Percentiles rank a stretch among this genome's conserved stretches.
These are phyloP conservation scores for Melipona beecheii DNA, from an alignment of 2,888 invertebrate genomes.

Conservation along the genomic window DNA sequence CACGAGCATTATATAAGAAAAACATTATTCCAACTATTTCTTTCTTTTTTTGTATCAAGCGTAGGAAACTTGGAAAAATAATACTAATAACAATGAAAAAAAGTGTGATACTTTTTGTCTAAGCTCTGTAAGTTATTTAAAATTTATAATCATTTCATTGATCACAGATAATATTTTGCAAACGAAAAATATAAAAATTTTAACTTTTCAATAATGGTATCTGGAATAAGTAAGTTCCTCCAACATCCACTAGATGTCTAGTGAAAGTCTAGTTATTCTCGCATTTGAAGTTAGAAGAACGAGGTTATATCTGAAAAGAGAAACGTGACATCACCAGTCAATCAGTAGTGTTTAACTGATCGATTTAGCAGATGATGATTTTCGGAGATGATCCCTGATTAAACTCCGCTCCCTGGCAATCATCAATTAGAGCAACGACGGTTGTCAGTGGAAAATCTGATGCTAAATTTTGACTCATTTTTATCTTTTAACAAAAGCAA, in stretches of 20 bases:
- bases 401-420: conserved; percentile 75
- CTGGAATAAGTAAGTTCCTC: conserved; percentile 19
- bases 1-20: too few relatives aligned
- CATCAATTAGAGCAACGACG: conserved; percentile 74
- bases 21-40: neutral
- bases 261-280: conserved; percentile 43
- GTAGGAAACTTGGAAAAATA: neutral
- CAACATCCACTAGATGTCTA: conserved; percentile 46
- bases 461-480: conserved; percentile 69
- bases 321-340: conserved; percentile 53
- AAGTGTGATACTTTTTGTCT: neutral
- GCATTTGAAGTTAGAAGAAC: conserved; percentile 2
- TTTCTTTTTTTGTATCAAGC: neutral
- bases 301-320: conserved; percentile 9
- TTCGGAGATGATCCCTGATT: conserved; percentile 79
- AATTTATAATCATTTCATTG: neutral
- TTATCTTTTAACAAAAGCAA: neutral
- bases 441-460: conserved; percentile 76
- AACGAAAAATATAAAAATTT: neutral
- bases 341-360: conserved; percentile 81
- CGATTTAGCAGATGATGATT: conserved; percentile 81
- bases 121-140: too few relatives aligned
- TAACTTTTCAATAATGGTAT: too few relatives aligned
- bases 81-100: neutral
- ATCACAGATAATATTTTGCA: neutral